Evolutionary conservation across 2,113 vertebrate genomes (phyloP), one percentile per base, ranked within the genome.

Genomic region (Ciconia maguari): DNA sequence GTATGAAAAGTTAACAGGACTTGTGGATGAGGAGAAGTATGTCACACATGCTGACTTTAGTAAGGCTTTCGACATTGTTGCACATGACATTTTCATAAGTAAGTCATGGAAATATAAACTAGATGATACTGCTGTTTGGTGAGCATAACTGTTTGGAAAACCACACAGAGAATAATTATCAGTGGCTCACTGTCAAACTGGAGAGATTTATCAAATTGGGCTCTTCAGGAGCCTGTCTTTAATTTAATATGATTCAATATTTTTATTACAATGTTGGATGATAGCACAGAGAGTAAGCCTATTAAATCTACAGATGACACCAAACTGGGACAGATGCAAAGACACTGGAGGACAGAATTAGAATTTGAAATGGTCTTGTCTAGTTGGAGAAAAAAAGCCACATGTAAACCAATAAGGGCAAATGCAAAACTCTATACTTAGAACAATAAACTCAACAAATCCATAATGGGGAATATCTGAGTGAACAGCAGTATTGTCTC

Each of bases 231-330:
- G n/a, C 7, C 69, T 78, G 77, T 89, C 72, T 82, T 96, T 94
- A 95, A 94, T 92, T 92, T 93, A 87, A 66, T 87, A 90, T 91
- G 46, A 82, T 91, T 82, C 89, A 89, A 81, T 95, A 95, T 94
- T 95, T 89, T 92, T 32, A 82, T 95, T 92, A 89, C 55, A 91
- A 75, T 46, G 15, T 88, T 75, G 69, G 55, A 81, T 87, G 89
- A 84, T 90, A 95, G 29, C 60, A 64, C 29, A 75, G 60, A 95
- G 32, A 75, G 24, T 87, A 96, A 94, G 58, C 66, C 54, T 72
- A 88, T 95, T 95, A 95, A 88, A 92, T 86, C 44, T 83, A 65
- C 41, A 92, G 79, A 86, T 93, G 79, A 95, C 88, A 88, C 62
- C 79, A 77, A 83, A 85, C 34, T 88, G 49, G 66, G 71, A 69